Evolutionary conservation across 2,797 vertebrate genomes (phyloP).

Genomic region (Scolopax rusticola): DNA sequence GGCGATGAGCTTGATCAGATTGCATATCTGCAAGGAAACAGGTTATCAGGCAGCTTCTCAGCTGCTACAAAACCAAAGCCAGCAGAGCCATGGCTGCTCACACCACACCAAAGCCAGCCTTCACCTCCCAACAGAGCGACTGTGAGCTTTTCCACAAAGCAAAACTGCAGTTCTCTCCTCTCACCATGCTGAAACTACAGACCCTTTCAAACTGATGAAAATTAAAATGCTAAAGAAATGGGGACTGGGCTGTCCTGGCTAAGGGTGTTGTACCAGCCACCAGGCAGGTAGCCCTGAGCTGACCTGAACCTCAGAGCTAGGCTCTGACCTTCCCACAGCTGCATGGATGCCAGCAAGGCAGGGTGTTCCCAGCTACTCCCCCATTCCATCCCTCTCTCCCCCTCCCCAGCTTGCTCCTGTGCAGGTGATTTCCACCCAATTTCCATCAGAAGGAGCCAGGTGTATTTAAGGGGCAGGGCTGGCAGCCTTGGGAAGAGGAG

Average conservation of each 20-base stretch:
- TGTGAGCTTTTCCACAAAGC: not conserved
- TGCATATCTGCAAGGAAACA: not conserved
- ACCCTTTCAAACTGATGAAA: not conserved
- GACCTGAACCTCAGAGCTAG: accelerated
- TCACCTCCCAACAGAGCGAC: not conserved
- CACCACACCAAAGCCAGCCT: accelerated
- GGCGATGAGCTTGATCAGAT: not conserved
- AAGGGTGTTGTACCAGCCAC: not conserved
- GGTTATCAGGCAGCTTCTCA: not conserved
- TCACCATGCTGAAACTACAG: not conserved
- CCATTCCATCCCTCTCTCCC: too few relatives aligned
- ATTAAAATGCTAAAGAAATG: not conserved
- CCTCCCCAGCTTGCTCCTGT: not conserved
- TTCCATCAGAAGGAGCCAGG: not conserved
- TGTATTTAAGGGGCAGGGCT: not conserved
- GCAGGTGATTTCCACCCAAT: not conserved
- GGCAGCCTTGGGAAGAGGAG: accelerated
- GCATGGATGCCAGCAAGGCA: not conserved
- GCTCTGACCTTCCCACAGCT: not conserved
- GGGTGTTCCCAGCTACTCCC: not conserved
- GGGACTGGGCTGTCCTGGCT: not conserved
- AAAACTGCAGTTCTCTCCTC: not conserved
- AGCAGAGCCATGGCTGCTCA: not conserved
- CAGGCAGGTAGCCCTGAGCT: not conserved
- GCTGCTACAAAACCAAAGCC: not conserved